A percentile compares a stretch with the other conserved stretches of the same genome.
Conservation (phyloP, 2,888 invertebrate species). For the Ichneumoninae sp. region DNA sequence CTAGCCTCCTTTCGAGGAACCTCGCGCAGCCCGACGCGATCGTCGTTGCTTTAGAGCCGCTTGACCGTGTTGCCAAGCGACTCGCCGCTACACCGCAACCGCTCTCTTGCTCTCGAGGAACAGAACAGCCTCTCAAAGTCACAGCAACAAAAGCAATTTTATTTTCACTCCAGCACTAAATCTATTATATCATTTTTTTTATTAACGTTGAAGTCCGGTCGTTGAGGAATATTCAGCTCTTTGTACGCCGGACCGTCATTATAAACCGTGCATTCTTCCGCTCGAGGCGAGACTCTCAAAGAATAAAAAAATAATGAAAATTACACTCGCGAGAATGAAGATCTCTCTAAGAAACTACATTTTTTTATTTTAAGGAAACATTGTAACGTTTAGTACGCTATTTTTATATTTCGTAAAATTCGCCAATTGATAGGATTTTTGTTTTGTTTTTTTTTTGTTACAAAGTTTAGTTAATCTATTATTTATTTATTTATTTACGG, state of each 20-base stretch:
- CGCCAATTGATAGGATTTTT: neutral
- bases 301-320: neutral
- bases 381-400: neutral
- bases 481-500: too few relatives aligned
- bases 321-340: too few relatives aligned
- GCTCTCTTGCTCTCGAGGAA: conserved; percentile 30
- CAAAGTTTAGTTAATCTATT: neutral
- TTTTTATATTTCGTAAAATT: neutral
- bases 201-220: neutral
- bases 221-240: neutral
- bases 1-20: neutral
- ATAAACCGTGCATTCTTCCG: neutral
- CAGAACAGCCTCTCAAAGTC: neutral
- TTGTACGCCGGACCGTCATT: neutral
- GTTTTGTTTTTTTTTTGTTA: neutral
- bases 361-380: too few relatives aligned
- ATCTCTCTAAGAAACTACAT: neutral
- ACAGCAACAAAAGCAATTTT: neutral
- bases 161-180: neutral
- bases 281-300: neutral
- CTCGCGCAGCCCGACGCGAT: conserved; percentile 1
- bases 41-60: conserved; percentile 5
- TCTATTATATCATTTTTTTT: neutral
- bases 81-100: conserved; percentile 46
- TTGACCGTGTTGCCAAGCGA: conserved; percentile 58